Evolutionary conservation across 2,113 vertebrate genomes (phyloP).

Genomic region (Perognathus longimembris): DNA sequence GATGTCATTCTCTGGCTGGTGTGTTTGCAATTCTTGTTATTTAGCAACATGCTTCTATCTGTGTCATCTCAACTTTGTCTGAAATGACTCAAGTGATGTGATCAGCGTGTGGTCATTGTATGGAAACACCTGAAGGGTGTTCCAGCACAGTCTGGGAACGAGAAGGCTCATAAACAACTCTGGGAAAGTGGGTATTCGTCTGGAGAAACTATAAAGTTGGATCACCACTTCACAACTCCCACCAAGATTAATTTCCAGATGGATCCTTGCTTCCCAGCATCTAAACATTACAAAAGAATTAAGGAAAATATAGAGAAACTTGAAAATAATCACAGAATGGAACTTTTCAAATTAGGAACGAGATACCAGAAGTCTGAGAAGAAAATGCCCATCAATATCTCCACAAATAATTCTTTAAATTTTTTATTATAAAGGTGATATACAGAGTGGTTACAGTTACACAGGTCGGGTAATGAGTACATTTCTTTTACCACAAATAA

Average conservation of each 20-base stretch:
- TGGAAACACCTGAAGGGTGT: not conserved
- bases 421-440: too few relatives aligned
- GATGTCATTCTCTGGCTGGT: not conserved
- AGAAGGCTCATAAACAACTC: not conserved
- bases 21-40: not conserved
- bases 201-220: not conserved
- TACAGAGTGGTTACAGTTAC: too few relatives aligned
- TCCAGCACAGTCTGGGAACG: not conserved
- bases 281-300: not conserved
- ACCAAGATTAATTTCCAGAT: constrained; percentile 20
- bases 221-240: not conserved
- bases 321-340: not conserved
- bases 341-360: constrained; percentile 18
- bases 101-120: not conserved
- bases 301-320: not conserved
- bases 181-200: not conserved
- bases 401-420: not conserved
- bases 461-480: too few relatives aligned
- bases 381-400: not conserved
- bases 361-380: not conserved
- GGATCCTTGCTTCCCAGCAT: not conserved
- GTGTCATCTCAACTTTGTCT: not conserved
- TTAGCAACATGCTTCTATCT: not conserved
- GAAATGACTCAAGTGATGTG: not conserved
- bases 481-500: too few relatives aligned